Evolutionary conservation across 2,888 invertebrate genomes (phyloP), one percentile per base, ranked within the genome.

Genomic region (Camponotus fellah): DNA sequence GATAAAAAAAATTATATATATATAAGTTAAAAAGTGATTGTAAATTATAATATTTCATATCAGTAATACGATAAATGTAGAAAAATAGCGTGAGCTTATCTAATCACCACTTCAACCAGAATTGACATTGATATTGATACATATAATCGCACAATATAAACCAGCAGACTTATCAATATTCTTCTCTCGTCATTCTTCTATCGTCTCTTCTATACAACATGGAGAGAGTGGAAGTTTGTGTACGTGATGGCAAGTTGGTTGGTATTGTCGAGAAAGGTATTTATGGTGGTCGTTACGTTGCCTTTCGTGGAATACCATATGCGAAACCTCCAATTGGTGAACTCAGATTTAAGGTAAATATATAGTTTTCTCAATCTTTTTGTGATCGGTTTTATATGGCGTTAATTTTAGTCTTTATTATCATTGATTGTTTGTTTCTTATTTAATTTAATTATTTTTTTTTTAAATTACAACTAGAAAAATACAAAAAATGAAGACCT

Each of bases 231-330:
- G 14, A 58, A 17, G 34, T 60, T 17, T 6, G 2, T 17, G 34
- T 79, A 8, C n/a, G 12, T 2, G 43, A 79, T 12, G 79, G 79
- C 43, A 43, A 69, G 14, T 64, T 79, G 26, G 43, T 17, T 6
- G 69, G 69, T 3, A 3, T 21, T 0, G 0, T 46, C 9, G 43
- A 69, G 3, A 56, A 79, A 21, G 5, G 43, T 34, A 3, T 58
- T 0, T 46, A 43, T 5, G 34, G 58, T 10, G 14, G 14, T 9
- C 8, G 12, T 0, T 79, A 58, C 0, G 6, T 2, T 2, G 69
- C 69, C 0, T 79, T 79, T 12, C 58, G 43, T 21, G 69, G 69
- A 21, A 71, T 79, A 69, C 69, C 79, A 8, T 79, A 79, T 21
- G 69, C 79, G 1, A 32, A 43, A 69, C 69, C 79, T 2, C 58